These are phyloP conservation scores for Lacerta viridis DNA, from an alignment of 2,797 vertebrate genomes.

Conservation along the genomic window DNA sequence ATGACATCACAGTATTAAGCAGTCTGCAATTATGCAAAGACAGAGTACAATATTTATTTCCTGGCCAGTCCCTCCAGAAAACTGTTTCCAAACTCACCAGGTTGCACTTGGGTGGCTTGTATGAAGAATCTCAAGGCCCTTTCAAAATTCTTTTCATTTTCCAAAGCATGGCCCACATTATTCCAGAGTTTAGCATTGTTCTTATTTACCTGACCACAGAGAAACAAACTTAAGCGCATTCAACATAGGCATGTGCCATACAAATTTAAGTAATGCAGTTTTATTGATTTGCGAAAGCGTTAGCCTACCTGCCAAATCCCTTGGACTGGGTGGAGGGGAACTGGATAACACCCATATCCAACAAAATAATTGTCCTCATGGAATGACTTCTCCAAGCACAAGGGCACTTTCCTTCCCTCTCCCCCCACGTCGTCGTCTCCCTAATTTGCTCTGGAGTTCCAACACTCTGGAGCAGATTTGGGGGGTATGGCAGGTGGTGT, in stretches of 20 bases:
- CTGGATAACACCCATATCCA: neutral
- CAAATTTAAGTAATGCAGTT: neutral
- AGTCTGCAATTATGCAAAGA: neutral
- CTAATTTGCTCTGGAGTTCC: too few species aligned
- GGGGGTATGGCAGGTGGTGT: too few species aligned
- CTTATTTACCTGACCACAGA: slow-evolving; percentile 91
- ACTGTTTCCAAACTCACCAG: slow-evolving; percentile 84
- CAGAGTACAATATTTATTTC: neutral
- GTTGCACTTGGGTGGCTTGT: slow-evolving; percentile 95
- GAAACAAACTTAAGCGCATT: slow-evolving; percentile 39
- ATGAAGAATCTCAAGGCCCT: slow-evolving; percentile 93
- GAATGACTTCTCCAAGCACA: neutral
- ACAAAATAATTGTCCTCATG: neutral
- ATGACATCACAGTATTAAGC: neutral
- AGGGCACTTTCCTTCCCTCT: too few species aligned
- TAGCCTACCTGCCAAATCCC: neutral
- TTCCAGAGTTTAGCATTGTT: slow-evolving; percentile 99
- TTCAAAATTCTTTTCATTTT: slow-evolving; percentile 95
- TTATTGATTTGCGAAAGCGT: neutral
- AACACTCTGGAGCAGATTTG: too few species aligned
- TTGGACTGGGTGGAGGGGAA: neutral
- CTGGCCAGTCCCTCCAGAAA: neutral
- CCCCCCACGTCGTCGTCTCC: too few species aligned
- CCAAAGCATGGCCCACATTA: slow-evolving; percentile 96
- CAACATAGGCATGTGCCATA: slow-evolving; percentile 21